Percentiles rank a stretch among this genome's conserved stretches.
Evolutionary conservation across 1,140 invertebrate genomes (phyloP).

Genomic region (Cotesia vestalis): DNA sequence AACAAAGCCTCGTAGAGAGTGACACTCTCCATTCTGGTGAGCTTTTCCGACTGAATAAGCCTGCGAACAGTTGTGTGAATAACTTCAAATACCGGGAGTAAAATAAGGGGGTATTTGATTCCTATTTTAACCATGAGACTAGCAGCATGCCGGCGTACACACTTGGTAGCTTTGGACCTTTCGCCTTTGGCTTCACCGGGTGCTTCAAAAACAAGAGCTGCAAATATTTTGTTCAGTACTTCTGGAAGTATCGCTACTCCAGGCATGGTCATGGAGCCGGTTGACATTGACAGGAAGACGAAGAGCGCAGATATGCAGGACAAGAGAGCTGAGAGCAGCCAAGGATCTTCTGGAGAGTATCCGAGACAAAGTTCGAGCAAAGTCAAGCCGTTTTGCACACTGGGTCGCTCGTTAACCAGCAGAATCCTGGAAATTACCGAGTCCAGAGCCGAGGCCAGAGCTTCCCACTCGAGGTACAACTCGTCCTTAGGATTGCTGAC

Average conservation of each 20-base stretch:
- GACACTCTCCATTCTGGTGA: constrained; percentile 86
- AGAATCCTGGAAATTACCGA: constrained; percentile 82
- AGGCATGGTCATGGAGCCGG: constrained; percentile 78
- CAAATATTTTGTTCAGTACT: constrained; percentile 88
- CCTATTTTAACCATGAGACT: constrained; percentile 90
- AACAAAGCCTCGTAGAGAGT: constrained; percentile 80
- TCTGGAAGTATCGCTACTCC: constrained; percentile 77
- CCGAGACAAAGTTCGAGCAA: constrained; percentile 80
- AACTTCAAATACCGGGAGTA: constrained; percentile 87
- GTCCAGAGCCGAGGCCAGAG: constrained; percentile 77
- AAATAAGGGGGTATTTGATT: constrained; percentile 82
- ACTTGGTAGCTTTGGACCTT: constrained; percentile 79
- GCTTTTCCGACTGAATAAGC: constrained; percentile 72
- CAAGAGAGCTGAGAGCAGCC: constrained; percentile 81
- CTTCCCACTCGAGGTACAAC: constrained; percentile 87
- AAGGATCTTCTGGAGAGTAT: constrained; percentile 78
- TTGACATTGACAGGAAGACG: constrained; percentile 87
- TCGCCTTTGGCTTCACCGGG: constrained; percentile 69
- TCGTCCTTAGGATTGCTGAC: constrained; percentile 68
- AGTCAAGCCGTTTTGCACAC: constrained; percentile 73
- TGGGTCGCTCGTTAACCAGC: constrained; percentile 71
- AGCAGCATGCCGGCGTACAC: constrained; percentile 86
- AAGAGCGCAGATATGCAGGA: constrained; percentile 91
- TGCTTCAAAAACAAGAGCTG: constrained; percentile 77
- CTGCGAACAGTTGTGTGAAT: constrained; percentile 78